A percentile compares a stretch with the other conserved stretches of the same genome.
Conservation (phyloP, 30 jellyfish, hydroid and myxozoan genomes). For the Clytia hemisphaerica region DNA sequence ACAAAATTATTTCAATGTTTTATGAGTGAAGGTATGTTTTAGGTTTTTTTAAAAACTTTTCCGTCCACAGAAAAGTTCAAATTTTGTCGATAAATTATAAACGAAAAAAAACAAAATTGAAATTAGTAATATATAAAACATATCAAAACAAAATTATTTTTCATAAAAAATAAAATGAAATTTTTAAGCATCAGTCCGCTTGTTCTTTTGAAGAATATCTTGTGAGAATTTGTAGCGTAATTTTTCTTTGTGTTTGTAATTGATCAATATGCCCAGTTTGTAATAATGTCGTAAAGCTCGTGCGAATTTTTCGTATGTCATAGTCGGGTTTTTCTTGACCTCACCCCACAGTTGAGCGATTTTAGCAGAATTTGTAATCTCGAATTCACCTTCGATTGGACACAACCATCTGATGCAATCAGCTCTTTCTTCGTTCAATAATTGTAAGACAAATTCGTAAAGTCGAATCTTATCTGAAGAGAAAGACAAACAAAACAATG, state of each 20-base stretch:
- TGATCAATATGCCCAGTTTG: constrained; percentile 48
- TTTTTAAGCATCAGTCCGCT: too few relatives aligned
- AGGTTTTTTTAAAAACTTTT: too few relatives aligned
- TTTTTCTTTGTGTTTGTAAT: constrained; percentile 36
- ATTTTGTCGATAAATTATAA: too few relatives aligned
- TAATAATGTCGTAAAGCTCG: constrained; percentile 79
- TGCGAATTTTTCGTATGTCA: constrained; percentile 79
- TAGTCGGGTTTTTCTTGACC: constrained; percentile 49
- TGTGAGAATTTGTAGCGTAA: constrained; percentile 50
- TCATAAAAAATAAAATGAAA: too few relatives aligned
- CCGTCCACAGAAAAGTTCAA: too few relatives aligned
- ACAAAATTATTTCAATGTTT: too few relatives aligned
- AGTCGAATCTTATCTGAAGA: constrained; percentile 21
- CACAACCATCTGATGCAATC: constrained; percentile 50
- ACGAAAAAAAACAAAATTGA: too few relatives aligned
- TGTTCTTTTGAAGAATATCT: too few relatives aligned
- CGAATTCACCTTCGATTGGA: constrained; percentile 52
- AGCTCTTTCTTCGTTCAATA: constrained; percentile 20
- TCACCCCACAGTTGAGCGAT: constrained; percentile 63
- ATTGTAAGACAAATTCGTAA: constrained; percentile 7
- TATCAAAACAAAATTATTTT: too few relatives aligned
- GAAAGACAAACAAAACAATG: too few relatives aligned
- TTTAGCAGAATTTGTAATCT: constrained; percentile 53
- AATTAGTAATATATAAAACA: too few relatives aligned
- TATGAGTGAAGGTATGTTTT: too few relatives aligned